Evolutionary conservation across 2,797 vertebrate species (phyloP).

Genomic region (Merluccius polli): DNA sequence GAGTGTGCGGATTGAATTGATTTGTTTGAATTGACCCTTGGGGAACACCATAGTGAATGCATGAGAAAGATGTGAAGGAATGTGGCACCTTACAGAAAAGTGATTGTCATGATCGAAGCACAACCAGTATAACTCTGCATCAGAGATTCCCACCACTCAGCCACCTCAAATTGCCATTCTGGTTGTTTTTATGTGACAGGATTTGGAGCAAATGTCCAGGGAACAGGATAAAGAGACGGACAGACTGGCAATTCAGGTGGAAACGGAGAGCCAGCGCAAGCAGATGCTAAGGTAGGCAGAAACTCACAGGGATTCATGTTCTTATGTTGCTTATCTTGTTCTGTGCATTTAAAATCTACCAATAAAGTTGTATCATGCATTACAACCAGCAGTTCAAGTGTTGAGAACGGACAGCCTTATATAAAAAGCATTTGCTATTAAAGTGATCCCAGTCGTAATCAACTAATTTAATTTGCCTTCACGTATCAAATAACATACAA

Average conservation of each 20-base stretch:
- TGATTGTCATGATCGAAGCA: too few relatives aligned
- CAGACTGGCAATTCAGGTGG: slow-evolving; percentile 77
- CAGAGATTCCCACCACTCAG: too few relatives aligned
- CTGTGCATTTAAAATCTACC: not conserved
- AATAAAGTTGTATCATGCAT: not conserved
- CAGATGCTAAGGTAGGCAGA: slow-evolving; percentile 86
- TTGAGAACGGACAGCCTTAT: not conserved
- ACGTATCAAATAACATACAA: not conserved
- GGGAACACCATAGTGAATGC: too few relatives aligned
- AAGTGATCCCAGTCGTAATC: too few relatives aligned
- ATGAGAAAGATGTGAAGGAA: too few relatives aligned
- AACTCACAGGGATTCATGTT: not conserved
- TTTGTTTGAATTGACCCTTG: too few relatives aligned
- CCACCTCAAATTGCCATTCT: too few relatives aligned
- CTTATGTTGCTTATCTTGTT: not conserved
- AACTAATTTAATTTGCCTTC: not conserved
- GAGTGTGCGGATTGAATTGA: not conserved
- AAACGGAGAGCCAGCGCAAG: slow-evolving; percentile 86
- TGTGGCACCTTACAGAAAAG: too few relatives aligned
- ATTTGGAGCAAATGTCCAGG: slow-evolving; percentile 88
- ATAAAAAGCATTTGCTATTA: not conserved
- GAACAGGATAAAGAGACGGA: slow-evolving; percentile 90
- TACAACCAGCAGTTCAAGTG: not conserved
- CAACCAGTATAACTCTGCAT: too few relatives aligned
- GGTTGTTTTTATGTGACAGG: slow-evolving; percentile 60